Evolutionary conservation across 2,797 vertebrate genomes (phyloP), one percentile per base, ranked within the genome.

Genomic region (Hippoglossus hippoglossus): DNA sequence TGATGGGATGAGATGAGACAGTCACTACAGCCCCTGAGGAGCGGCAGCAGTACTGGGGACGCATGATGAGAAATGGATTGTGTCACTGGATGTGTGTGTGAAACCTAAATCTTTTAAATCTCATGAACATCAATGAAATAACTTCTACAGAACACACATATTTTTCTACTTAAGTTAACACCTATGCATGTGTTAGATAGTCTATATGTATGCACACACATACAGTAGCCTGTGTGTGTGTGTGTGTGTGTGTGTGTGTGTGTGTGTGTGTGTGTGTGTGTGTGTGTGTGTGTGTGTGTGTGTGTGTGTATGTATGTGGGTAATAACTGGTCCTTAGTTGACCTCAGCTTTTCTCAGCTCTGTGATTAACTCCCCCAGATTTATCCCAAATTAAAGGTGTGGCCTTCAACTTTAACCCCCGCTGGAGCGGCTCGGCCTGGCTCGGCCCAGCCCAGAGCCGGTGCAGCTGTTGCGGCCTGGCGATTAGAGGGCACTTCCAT

Each of bases 351-450:
- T 79, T 78, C 74, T 52, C 70, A 52, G 77, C 84, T 77, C 82
- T 91, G 87, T 91, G 77, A 93, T 93, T 90, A 90, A 52, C 73
- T 55, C 56, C 54, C 64, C 59, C 67, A 49, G 46, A 87, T 84
- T 81, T 74, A 85, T 84, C 71, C 62, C 64, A 93, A 91, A 92
- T 92, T 86, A 92, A 87, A 93, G 81, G 79, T 31, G 66, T 71
- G 65, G 75, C 63, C 86, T 90, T 80, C 64, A 79, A 79, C 80
- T 64, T 85, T 82, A 84, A 88, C 87, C 87, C 84, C 53, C 21
- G 31, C 18, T 61, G 50, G 85, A 67, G 83, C 34, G 6, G 63
- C 67, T 71, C 5, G n/a, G 73, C 52, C 24, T 21, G 8, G 63
- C 61, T 24, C 50, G 0, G 80, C 73, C 65, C 72, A 18, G 80